A percentile compares a stretch with the other conserved stretches of the same genome.
phyloP scores from a whole-genome alignment of 2,888 invertebrate species.

The Ligdia adustata region DNA sequence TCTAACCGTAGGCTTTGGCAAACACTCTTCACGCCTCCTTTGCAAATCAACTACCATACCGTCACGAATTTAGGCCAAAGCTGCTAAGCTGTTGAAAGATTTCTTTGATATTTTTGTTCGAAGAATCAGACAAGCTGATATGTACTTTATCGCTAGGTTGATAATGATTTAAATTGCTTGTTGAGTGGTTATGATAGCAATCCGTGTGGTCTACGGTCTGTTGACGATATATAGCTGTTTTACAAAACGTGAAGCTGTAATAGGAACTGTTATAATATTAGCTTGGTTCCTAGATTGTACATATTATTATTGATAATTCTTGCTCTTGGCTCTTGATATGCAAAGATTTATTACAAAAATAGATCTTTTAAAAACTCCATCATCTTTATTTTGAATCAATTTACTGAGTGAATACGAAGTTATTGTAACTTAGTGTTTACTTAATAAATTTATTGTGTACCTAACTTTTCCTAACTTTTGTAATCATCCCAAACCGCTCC shows the following conservation, averaged over 20 bases:
- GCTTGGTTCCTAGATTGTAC: no score
- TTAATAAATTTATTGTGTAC: no score
- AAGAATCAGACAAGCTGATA: constrained; percentile 1
- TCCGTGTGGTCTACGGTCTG: constrained; percentile 38
- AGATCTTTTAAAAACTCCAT: no score
- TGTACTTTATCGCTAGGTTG: not conserved
- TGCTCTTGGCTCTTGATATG: no score
- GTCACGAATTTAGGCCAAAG: constrained; percentile 38
- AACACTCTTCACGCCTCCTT: constrained; percentile 43
- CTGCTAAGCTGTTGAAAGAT: constrained; percentile 38
- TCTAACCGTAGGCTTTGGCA: constrained; percentile 12
- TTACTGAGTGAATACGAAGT: no score
- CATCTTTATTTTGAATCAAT: no score
- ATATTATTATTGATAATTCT: no score
- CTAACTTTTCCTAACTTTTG: no score
- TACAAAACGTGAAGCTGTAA: constrained; percentile 21
- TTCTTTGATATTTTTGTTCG: constrained; percentile 43
- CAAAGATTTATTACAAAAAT: no score
- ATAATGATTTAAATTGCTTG: constrained; percentile 19
- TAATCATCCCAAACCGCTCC: no score
- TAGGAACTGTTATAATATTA: no score
- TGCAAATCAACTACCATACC: constrained; percentile 45
- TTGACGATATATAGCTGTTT: constrained; percentile 32
- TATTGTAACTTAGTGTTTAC: no score
- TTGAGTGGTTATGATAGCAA: constrained; percentile 17